Evolutionary conservation across 2,888 invertebrate genomes (phyloP).

Genomic region (Mythimna albipuncta): DNA sequence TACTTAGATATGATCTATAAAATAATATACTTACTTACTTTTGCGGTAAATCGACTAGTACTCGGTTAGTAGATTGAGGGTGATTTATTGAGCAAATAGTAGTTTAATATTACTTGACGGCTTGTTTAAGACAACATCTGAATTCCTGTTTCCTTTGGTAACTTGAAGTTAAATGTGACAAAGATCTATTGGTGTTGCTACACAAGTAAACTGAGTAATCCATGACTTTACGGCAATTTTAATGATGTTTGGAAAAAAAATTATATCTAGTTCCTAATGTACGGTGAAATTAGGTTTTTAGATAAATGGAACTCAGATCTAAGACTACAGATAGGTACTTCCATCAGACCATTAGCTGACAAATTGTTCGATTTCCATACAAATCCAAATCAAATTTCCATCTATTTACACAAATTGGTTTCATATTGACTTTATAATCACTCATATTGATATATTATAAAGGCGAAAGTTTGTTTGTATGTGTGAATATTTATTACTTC

Average conservation of each 20-base stretch:
- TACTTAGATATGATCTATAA: conserved; percentile 47
- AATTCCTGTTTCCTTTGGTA: conserved; percentile 26
- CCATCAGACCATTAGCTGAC: neutral
- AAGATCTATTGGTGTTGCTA: neutral
- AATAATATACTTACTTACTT: conserved; percentile 19
- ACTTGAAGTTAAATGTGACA: neutral
- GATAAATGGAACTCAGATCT: neutral
- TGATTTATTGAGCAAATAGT: conserved; percentile 42
- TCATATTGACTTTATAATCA: neutral
- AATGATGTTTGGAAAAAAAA: neutral
- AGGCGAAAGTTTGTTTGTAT: too few relatives aligned
- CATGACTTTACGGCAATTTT: neutral
- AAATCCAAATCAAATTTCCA: too few relatives aligned
- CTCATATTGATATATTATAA: too few relatives aligned
- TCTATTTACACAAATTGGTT: neutral
- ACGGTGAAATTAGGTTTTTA: neutral
- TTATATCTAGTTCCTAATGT: neutral
- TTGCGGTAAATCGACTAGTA: conserved; percentile 9
- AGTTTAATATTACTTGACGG: conserved; percentile 19
- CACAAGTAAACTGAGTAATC: neutral
- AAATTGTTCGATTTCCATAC: neutral
- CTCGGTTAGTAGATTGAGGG: conserved; percentile 18
- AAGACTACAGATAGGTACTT: neutral
- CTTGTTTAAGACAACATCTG: conserved; percentile 5
- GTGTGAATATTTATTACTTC: too few relatives aligned